phyloP scores from a whole-genome alignment of 2,113 vertebrate species.

The Cryptotis parvus region DNA sequence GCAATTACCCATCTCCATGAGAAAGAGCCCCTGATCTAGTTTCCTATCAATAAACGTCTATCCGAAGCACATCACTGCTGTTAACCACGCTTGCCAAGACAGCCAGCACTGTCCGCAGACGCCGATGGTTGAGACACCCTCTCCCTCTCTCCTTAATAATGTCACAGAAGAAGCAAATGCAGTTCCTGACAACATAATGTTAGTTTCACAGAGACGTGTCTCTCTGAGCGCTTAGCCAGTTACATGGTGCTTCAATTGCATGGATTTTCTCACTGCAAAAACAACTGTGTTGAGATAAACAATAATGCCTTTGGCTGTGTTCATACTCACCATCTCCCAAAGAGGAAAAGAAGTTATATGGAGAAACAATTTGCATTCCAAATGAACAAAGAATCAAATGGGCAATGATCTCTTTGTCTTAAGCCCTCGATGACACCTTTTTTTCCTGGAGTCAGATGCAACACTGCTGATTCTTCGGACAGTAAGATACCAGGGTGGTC shows the following conservation, averaged over 20 bases:
- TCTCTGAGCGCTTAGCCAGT: constrained; percentile 49
- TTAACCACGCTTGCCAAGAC: constrained; percentile 50
- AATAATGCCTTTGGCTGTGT: constrained; percentile 45
- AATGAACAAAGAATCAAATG: constrained; percentile 59
- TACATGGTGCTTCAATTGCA: constrained; percentile 49
- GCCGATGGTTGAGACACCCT: constrained; percentile 67
- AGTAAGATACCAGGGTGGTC: constrained; percentile 3
- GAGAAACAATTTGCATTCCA: constrained; percentile 52
- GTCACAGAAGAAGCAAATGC: constrained; percentile 77
- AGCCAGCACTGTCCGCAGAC: constrained; percentile 31
- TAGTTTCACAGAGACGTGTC: constrained; percentile 77
- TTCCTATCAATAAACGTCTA: constrained; percentile 51
- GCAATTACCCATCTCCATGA: constrained; percentile 44
- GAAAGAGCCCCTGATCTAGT: constrained; percentile 50
- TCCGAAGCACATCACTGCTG: background rate
- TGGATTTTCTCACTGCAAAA: constrained; percentile 73
- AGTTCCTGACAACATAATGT: constrained; percentile 70
- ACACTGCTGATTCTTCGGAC: constrained; percentile 12
- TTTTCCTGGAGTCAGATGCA: constrained; percentile 27
- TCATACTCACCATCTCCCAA: constrained; percentile 12
- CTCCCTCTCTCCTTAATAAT: constrained; percentile 65
- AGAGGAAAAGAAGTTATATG: constrained; percentile 43
- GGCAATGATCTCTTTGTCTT: background rate
- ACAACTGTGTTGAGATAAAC: constrained; percentile 59
- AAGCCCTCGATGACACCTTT: background rate